Percentiles rank a stretch among this genome's conserved stretches.
These are phyloP conservation scores for Alouatta palliata DNA, from an alignment of 2,113 vertebrate genomes.

Conservation along the genomic window DNA sequence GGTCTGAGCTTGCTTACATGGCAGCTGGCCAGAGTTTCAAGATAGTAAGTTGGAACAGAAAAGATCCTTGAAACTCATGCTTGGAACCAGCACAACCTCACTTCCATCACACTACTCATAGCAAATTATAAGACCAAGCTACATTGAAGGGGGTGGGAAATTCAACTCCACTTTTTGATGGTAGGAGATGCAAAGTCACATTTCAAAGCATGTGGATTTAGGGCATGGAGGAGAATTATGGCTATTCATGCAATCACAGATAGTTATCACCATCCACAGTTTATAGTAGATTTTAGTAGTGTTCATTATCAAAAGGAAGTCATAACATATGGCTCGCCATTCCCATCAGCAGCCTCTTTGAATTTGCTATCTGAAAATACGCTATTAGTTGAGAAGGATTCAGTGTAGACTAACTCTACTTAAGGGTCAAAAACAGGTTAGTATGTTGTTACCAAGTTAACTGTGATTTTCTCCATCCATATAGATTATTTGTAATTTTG, in stretches of 20 bases:
- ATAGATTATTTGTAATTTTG: background rate
- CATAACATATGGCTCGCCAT: background rate
- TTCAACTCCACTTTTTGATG: background rate
- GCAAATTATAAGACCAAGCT: background rate
- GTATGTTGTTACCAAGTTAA: background rate
- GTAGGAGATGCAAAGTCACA: background rate
- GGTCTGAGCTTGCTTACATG: background rate
- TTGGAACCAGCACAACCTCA: background rate
- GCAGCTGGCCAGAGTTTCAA: background rate
- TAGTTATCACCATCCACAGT: background rate
- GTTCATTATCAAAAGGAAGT: background rate
- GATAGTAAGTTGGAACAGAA: background rate
- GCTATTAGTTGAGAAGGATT: background rate
- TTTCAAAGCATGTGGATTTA: background rate
- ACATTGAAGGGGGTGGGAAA: background rate
- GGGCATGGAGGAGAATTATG: background rate
- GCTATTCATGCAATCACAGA: background rate
- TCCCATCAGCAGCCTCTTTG: background rate
- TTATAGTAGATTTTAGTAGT: background rate
- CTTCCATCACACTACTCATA: background rate
- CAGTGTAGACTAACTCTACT: background rate
- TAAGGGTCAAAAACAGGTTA: background rate
- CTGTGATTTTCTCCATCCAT: background rate
- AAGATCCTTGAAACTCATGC: background rate
- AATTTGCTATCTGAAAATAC: background rate